Evolutionary conservation across 1,140 invertebrate genomes (phyloP), one percentile per base, ranked within the genome.

Genomic region (Cotesia glomerata): DNA sequence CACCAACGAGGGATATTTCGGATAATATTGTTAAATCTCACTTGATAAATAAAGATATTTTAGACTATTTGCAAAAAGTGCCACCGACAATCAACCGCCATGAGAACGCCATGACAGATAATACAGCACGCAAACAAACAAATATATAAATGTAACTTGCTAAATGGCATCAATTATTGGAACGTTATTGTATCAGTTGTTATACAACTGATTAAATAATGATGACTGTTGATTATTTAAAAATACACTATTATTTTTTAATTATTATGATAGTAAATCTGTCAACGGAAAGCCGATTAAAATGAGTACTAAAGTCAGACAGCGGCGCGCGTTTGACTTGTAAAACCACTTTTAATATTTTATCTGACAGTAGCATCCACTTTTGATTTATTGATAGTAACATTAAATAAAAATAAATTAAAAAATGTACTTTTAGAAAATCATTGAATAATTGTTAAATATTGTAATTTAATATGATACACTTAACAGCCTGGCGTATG

Each of bases 81-180:
- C 11, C 35, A 3, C 51, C 66, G 52, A 58, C 56, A 18, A 63
- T 58, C 68, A 74, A 76, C 76, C 75, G 76, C 76, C 77, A 74
- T 73, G 71, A 66, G 70, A 75, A 77, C 82, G 82, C 80, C 81
- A 83, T 84, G 80, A 82, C 81, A 80, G 80, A 79, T 78, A 77
- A 80, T 78, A 77, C 74, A 72, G 26, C 70, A 72, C 62, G 63
- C 70, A 72, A 72, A 72, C 70, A 72, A 66, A 72, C 62, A 65
- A 72, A 3, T 35, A 9, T 45, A 45, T 45, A 45, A 45, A 45
- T 45, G 11, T 62, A 51, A 18, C 64, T 36, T 61, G 54, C 36
- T 56, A 66, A 68, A 67, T 72, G 63, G 63, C 63, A 59, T 36
- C 52, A 58, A 61, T 32, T 45, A 49, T 34, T 16, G 9, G 5